phyloP scores from a whole-genome alignment of 2,888 invertebrate species.

The Eumacrocentrus americanus region DNA sequence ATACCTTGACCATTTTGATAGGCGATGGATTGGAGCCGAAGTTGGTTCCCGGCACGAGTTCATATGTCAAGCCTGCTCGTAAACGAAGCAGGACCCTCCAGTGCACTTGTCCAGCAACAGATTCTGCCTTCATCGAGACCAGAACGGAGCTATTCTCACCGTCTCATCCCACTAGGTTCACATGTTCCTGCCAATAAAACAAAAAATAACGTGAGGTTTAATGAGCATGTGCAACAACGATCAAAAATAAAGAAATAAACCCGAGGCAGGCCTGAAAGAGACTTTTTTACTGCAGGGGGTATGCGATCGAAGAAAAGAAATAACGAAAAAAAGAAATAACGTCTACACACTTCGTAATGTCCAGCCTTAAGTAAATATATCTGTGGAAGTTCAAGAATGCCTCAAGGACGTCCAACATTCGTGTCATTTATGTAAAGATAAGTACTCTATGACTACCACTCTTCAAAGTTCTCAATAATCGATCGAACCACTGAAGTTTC shows the following conservation, averaged over 20 bases:
- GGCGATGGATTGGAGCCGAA: slow-evolving; percentile 77
- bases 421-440: slow-evolving; percentile 99
- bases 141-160: slow-evolving; percentile 88
- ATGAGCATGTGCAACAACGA: no score
- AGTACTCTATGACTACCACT: slow-evolving; percentile 86
- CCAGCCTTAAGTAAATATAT: slow-evolving; percentile 92
- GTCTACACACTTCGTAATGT: slow-evolving; percentile 96
- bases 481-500: slow-evolving; percentile 89
- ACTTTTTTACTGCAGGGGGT: neutral
- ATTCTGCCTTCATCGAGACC: slow-evolving; percentile 91
- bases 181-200: slow-evolving; percentile 94
- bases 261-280: no score
- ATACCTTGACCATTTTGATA: slow-evolving; percentile 83
- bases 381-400: slow-evolving; percentile 96
- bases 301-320: neutral
- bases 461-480: slow-evolving; percentile 82
- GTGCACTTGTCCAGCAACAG: slow-evolving; percentile 88
- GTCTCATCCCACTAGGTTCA: slow-evolving; percentile 90
- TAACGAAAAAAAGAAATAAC: no score
- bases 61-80: slow-evolving; percentile 88
- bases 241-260: no score
- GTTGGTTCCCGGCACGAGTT: slow-evolving; percentile 83
- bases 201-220: no score
- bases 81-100: slow-evolving; percentile 86
- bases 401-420: slow-evolving; percentile 98